Evolutionary conservation across 37 sponge, comb jelly and placozoan species (phyloP).

Genomic region (Beroe ovata): DNA sequence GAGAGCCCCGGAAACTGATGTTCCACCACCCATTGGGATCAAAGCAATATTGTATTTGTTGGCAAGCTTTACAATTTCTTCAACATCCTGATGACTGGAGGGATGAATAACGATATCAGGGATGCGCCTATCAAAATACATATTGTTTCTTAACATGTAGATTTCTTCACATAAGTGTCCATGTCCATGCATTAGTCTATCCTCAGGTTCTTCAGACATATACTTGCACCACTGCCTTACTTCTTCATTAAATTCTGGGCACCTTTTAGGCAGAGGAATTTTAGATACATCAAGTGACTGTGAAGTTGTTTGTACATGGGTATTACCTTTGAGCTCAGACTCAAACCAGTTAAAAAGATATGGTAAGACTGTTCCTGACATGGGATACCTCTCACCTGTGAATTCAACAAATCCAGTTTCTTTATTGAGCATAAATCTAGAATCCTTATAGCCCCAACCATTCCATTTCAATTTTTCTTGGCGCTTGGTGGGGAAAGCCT

Average conservation of each 20-base stretch:
- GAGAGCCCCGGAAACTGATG: constrained; percentile 93
- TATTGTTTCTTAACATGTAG: constrained; percentile 77
- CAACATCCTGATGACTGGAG: constrained; percentile 80
- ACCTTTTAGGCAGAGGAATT: constrained; percentile 71
- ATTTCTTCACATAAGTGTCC: constrained; percentile 81
- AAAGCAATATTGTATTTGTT: constrained; percentile 79
- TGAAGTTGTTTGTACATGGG: constrained; percentile 9
- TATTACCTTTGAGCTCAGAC: constrained; percentile 24
- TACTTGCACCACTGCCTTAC: constrained; percentile 71
- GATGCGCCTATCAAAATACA: constrained; percentile 74
- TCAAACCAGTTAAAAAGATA: constrained; percentile 47
- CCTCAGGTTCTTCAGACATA: constrained; percentile 73
- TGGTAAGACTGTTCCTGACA: constrained; percentile 75
- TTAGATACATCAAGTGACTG: constrained; percentile 70
- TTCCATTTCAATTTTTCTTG: constrained; percentile 91
- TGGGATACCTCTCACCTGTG: constrained; percentile 71
- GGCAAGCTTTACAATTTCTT: constrained; percentile 75
- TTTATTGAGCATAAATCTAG: constrained; percentile 69
- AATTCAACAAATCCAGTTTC: not conserved
- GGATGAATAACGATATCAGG: constrained; percentile 80
- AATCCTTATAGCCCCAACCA: constrained; percentile 96
- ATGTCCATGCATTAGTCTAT: constrained; percentile 81
- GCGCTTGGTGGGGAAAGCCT: constrained; percentile 12
- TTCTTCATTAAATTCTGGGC: constrained; percentile 73
- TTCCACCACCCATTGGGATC: constrained; percentile 88